Evolutionary conservation across 2,797 vertebrate species (phyloP), one percentile per base, ranked within the genome.

Genomic region (Allobates femoralis): DNA sequence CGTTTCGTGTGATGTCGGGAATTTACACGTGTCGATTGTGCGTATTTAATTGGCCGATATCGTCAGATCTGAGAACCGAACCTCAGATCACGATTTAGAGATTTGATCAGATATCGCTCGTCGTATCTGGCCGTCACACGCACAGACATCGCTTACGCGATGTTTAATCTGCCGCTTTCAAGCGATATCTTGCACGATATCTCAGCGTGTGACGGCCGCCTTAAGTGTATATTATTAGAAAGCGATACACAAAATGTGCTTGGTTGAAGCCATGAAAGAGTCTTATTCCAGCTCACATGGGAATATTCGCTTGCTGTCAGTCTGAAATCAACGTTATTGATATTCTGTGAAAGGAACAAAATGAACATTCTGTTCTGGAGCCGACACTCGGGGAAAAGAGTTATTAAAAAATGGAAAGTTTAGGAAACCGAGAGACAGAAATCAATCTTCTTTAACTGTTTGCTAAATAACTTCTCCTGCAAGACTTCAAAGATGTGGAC

Each of bases 361-460:
- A 84, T 84, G 81, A 87, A 80, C 76, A 69, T 74, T 87, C 82
- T 80, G 86, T 79, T 79, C 64, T 66, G 78, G 51, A 56, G 67
- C 55, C 26, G 46, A 73, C 75, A 80, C 76, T 73, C 81, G 80
- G 82, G 86, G 82, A 84, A 50, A 79, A 30, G 26, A 84, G 46
- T 87, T 87, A 87, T 87, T 87, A 87, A 87, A 87, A 86, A 84
- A 53, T n/a, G 77, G 55, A 83, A 83, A 87, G 74, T 87, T 87
- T 87, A 79, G 84, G 76, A 50, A 74, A 84, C 28, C n/a, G 14
- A 41, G 41, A 64, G 30, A n/a, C 6, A 18, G 66, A 71, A 87
- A 84, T 87, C 81, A 87, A 87, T 87, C 76, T 84, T 79, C 41
- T 32, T 28, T 41, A 73, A 19, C 37, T n/a, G 28, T 10, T 30